Evolutionary conservation across 1,140 invertebrate genomes (phyloP).

Genomic region (Sesamia nonagrioides): DNA sequence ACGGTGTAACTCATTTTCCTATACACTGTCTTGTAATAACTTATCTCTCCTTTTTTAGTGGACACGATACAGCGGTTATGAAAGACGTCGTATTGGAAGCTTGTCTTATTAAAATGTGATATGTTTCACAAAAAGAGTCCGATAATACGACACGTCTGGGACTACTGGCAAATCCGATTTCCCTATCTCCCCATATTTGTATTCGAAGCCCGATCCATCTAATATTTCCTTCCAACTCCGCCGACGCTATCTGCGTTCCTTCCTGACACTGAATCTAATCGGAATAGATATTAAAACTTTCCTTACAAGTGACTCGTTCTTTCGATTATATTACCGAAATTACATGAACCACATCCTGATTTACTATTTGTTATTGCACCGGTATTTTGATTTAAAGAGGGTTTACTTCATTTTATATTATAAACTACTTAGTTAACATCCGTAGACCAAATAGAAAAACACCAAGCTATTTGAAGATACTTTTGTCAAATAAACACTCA

Average conservation of each 20-base stretch:
- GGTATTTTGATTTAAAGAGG: not conserved
- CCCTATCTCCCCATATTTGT: slow-evolving; percentile 86
- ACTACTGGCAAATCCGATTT: slow-evolving; percentile 83
- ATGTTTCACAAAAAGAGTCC: slow-evolving; percentile 78
- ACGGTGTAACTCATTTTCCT: not conserved
- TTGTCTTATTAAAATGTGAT: slow-evolving; percentile 77
- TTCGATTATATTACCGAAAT: slow-evolving; percentile 54
- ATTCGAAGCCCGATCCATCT: slow-evolving; percentile 85
- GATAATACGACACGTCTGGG: slow-evolving; percentile 83
- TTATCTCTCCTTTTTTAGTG: slow-evolving; percentile 37
- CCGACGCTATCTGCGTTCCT: slow-evolving; percentile 83
- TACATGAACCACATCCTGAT: slow-evolving; percentile 1
- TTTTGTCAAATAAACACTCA: slow-evolving; percentile 66
- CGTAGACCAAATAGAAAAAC: slow-evolving; percentile 39
- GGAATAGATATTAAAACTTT: slow-evolving; percentile 87
- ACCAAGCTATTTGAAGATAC: slow-evolving; percentile 55
- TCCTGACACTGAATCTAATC: slow-evolving; percentile 87
- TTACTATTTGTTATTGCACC: not conserved
- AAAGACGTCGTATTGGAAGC: slow-evolving; percentile 54
- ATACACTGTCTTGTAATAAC: not conserved
- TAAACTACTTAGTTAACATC: slow-evolving; percentile 38
- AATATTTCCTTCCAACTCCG: slow-evolving; percentile 85
- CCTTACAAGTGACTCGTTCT: slow-evolving; percentile 70
- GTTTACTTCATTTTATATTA: slow-evolving; percentile 26
- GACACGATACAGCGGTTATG: slow-evolving; percentile 42